Base-by-base conservation (phyloP, 2,797 vertebrate genomes). In the Coranthus polyacanthus region DNA sequence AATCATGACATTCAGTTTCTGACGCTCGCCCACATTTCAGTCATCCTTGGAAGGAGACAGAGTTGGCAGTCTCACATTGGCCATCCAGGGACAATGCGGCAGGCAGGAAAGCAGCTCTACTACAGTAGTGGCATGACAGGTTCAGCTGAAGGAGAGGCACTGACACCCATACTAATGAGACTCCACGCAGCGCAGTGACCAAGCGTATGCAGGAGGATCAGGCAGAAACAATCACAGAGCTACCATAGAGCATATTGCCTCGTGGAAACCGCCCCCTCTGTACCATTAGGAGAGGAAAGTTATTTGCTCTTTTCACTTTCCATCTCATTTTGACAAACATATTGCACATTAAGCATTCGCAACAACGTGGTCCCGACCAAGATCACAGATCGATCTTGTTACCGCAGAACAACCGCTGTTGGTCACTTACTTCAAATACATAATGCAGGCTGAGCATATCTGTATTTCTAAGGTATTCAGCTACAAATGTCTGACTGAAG, bases 131-230 rank as follows among this genome's bases (percentile, higher is more conserved):
- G 78, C 85, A 84, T 83, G 87, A 89, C 87, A 90, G 92, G 90
- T 92, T 92, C 80, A 89, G 89, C 89, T 92, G 89, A 91, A 92
- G 89, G 92, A 93, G 90, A 92, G 78, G 87, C 64, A 39, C 66
- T 66, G 75, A 88, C 89, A 81, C 73, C 83, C 85, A 93, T 92
- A 92, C 89, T 92, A 92, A 92, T 92, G 91, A 93, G 90, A 77
- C 61, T 59, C 65, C 76, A 57, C 45, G 63, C 82, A 60, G 77
- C 54, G 61, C 84, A 88, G 77, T 85, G 84, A 81, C 82, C 82
- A 75, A 66, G 76, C 57, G 38, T 58, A 72, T 68, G 83, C 70
- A 71, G 75, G 67, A 77, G 78, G 72, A 83, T 63, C 78, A 42
- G 67, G 65, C 81, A 74, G 67, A 81, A 84, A 83, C 83, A 82